A percentile compares a stretch with the other conserved stretches of the same genome.
Evolutionary conservation across 2,888 invertebrate genomes (phyloP).

Genomic region (Torymus texanus): DNA sequence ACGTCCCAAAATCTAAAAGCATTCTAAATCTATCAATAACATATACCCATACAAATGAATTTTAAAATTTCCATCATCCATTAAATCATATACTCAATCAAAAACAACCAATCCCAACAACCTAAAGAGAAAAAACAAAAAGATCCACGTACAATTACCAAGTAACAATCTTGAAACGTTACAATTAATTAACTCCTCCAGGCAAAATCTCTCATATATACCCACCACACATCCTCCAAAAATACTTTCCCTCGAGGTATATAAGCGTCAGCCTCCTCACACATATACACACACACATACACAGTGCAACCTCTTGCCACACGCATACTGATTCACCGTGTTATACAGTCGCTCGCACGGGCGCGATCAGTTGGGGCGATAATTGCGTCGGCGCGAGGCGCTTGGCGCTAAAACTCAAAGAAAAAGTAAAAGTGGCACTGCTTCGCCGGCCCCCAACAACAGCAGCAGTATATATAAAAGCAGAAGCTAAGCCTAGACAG

Average conservation of each 20-base stretch:
- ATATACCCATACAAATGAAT: too few relatives aligned
- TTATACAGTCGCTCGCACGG: conserved; percentile 24
- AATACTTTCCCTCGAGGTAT: background rate
- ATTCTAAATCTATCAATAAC: too few relatives aligned
- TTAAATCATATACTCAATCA: too few relatives aligned
- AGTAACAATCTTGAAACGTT: too few relatives aligned
- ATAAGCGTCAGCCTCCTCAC: conserved; percentile 12
- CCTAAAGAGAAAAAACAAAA: too few relatives aligned
- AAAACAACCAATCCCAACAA: too few relatives aligned
- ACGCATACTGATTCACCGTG: conserved; percentile 32
- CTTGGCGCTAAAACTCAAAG: conserved; percentile 52
- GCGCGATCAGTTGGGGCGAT: conserved; percentile 49
- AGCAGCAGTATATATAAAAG: conserved; percentile 45
- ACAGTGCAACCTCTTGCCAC: background rate
- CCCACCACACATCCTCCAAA: too few relatives aligned
- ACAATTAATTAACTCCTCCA: too few relatives aligned
- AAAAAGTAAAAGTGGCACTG: conserved; percentile 53
- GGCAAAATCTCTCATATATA: too few relatives aligned
- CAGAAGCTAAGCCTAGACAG: conserved; percentile 66
- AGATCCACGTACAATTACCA: too few relatives aligned
- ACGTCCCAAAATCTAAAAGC: too few relatives aligned
- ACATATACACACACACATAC: background rate
- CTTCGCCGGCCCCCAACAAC: conserved; percentile 46
- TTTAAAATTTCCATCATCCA: too few relatives aligned
- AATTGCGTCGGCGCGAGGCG: conserved; percentile 56